A percentile compares a stretch with the other conserved stretches of the same genome.
Evolutionary conservation across 2,888 invertebrate species (phyloP).

Genomic region (Chaetogeoica ovagalla): DNA sequence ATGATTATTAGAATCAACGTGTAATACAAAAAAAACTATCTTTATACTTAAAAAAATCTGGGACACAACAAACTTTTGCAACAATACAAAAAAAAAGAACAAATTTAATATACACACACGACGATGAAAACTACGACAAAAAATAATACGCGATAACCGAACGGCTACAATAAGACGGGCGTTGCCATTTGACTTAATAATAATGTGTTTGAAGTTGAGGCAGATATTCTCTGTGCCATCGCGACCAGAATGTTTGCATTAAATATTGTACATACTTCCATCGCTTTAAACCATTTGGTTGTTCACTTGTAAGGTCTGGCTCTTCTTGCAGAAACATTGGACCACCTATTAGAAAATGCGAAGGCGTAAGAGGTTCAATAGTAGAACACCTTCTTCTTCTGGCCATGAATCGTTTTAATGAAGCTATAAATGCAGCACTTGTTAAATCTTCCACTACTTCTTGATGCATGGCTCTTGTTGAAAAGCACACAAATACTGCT

Average conservation of each 20-base stretch:
- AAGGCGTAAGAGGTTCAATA: conserved; percentile 1
- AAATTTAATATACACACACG: no score
- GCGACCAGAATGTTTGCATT: neutral
- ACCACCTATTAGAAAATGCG: conserved; percentile 11
- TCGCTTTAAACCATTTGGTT: neutral
- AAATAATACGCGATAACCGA: no score
- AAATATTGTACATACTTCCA: neutral
- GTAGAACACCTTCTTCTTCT: neutral
- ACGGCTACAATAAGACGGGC: no score
- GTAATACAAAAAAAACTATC: no score
- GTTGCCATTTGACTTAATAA: no score
- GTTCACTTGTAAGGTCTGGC: neutral
- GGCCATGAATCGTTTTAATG: neutral
- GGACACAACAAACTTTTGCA: no score
- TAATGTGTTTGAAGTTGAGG: neutral
- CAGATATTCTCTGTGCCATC: neutral
- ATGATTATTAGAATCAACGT: no score
- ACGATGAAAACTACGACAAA: no score
- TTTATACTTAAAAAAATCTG: no score
- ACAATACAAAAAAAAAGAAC: no score
- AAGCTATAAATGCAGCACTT: neutral
- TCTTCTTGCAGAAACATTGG: neutral
- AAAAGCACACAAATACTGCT: neutral
- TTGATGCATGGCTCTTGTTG: neutral
- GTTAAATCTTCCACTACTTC: neutral